Evolutionary conservation across 2,888 invertebrate species (phyloP), one percentile per base, ranked within the genome.

Genomic region (Loripinus fragilis): DNA sequence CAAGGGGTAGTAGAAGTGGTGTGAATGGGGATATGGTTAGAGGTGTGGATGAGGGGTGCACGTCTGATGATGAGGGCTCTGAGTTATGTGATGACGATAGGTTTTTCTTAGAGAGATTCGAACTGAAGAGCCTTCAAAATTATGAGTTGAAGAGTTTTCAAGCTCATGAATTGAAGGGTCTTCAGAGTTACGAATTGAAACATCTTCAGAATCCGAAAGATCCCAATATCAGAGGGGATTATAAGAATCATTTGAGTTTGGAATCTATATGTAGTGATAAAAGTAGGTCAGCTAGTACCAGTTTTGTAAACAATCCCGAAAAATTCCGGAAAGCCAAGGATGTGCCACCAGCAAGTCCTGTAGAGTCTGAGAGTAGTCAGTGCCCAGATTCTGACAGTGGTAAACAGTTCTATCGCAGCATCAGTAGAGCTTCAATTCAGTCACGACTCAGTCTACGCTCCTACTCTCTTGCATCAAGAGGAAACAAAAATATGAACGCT

Each of bases 401-500:
- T 1, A 71, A 80, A 66, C 23, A 73, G 7, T 25, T 69, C 23
- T 76, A 77, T 65, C 41, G 83, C 33, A 81, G 80, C 64, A 65
- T 83, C 1, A 83, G 83, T 65, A 71, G 83, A 28, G 81, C 78
- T 17, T 83, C 83, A 12, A 78, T 83, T 7, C 64, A 74, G 41
- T 71, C 76, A 0, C 65, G 80, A 12, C 60, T 83, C n/a, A 81
- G 74, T 71, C 66, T 75, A 28, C 80, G 76, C 0, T 83, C 83
- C 10, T 74, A 71, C 30, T 83, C 83, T 7, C 74, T 83, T 0
- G 78, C 78, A 38, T 83, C 83, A 25, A 68, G 78, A 48, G 69
- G 74, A 35, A 79, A 52, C 23, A 80, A 64, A 66, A 72, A 74
- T 33, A 23, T 67, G 2, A 78, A 67, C 69, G 60, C 71, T 20